These are phyloP conservation scores for Cinclus cinclus DNA, from an alignment of 2,113 vertebrate species.

Conservation along the genomic window DNA sequence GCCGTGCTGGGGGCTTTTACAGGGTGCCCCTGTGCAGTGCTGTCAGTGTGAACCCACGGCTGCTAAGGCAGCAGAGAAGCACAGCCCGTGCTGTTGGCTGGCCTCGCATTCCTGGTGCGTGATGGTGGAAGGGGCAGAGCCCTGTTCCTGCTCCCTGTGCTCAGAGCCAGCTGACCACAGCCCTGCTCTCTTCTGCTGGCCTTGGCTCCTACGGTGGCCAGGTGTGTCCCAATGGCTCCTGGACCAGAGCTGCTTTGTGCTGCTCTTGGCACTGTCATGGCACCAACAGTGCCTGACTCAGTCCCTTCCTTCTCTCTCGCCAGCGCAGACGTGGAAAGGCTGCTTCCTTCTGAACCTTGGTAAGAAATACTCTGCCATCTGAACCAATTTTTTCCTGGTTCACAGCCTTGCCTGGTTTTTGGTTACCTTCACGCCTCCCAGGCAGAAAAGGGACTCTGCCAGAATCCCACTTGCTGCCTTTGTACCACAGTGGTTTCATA, in stretches of 20 bases:
- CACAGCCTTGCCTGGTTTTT: not conserved
- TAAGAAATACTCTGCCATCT: not conserved
- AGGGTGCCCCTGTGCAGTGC: too few species aligned
- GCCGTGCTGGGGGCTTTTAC: rapidly evolving
- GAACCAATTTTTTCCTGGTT: not conserved
- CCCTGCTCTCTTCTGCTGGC: not conserved
- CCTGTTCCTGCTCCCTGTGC: rapidly evolving
- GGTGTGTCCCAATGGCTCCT: not conserved
- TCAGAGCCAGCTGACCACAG: not conserved
- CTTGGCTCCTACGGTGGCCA: not conserved
- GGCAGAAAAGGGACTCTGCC: not conserved
- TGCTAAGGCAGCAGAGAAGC: not conserved
- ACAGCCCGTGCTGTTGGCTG: rapidly evolving
- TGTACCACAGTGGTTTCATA: not conserved
- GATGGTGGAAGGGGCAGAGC: rapidly evolving
- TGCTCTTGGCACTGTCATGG: not conserved
- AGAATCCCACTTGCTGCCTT: not conserved
- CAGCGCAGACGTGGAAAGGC: not conserved
- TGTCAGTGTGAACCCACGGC: rapidly evolving
- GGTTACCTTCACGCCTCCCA: not conserved
- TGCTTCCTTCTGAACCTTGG: not conserved
- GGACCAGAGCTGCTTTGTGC: not conserved
- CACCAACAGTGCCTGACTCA: not conserved
- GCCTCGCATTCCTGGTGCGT: rapidly evolving
- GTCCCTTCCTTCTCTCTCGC: not conserved